phyloP scores from a whole-genome alignment of 2,888 invertebrate species.

The Protonemura montana region DNA sequence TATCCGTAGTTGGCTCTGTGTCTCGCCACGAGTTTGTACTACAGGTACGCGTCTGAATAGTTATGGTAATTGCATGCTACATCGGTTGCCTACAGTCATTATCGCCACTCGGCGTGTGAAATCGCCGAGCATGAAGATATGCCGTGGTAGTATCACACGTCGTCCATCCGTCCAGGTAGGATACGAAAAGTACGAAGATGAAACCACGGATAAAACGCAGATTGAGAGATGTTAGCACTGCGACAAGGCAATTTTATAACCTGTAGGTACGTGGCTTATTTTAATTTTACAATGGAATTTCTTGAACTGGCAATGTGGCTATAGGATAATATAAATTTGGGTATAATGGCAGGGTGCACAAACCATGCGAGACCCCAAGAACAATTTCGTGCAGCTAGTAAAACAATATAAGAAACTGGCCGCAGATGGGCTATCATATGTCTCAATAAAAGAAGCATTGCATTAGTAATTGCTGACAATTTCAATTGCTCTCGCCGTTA shows the following conservation, averaged over 20 bases:
- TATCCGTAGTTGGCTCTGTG: background rate
- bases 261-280: background rate
- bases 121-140: background rate
- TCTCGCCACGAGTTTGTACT: background rate
- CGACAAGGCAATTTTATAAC: background rate
- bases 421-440: constrained; percentile 16
- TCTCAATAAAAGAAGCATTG: constrained; percentile 29
- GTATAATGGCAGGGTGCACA: background rate
- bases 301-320: background rate
- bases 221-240: background rate
- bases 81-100: background rate
- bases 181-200: background rate
- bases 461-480: background rate
- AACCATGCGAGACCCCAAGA: background rate
- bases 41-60: background rate
- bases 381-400: background rate
- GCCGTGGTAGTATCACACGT: background rate
- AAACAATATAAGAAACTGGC: background rate
- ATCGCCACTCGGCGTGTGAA: background rate
- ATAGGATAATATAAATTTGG: background rate
- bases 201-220: no score
- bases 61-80: background rate
- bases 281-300: background rate
- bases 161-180: background rate
- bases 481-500: background rate